Conservation (phyloP, 2,113 vertebrate genomes). For the Monopterus albus region DNA sequence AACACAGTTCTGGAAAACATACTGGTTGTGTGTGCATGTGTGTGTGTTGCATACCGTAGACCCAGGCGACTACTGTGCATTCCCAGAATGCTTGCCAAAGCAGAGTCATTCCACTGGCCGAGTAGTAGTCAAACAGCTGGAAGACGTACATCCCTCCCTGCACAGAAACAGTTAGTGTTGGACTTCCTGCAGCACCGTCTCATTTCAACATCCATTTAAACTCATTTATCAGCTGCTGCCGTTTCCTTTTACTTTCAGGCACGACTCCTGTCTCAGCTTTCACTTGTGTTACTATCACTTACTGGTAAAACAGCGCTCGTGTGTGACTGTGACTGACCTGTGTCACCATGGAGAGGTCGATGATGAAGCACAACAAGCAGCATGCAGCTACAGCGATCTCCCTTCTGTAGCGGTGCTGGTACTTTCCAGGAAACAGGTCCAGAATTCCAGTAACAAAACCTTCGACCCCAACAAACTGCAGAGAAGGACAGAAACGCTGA, state of each 20-base stretch:
- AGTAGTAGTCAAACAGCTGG: conserved; percentile 88
- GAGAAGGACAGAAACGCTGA: neutral
- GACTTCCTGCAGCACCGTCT: too few relatives aligned
- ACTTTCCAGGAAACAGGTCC: conserved; percentile 81
- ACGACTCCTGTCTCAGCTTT: too few relatives aligned
- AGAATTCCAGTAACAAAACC: conserved; percentile 86
- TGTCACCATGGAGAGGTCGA: conserved; percentile 88
- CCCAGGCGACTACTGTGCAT: conserved; percentile 86
- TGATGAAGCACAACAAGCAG: conserved; percentile 83
- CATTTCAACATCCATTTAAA: too few relatives aligned
- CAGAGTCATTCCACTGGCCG: conserved; percentile 88
- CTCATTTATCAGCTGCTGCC: too few relatives aligned
- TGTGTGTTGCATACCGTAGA: conserved; percentile 80
- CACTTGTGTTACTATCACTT: too few relatives aligned
- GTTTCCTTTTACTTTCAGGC: too few relatives aligned
- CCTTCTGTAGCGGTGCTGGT: conserved; percentile 77
- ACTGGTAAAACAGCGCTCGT: too few relatives aligned
- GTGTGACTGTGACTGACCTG: conserved; percentile 83
- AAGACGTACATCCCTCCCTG: conserved; percentile 89
- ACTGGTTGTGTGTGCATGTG: conserved; percentile 21
- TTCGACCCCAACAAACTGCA: conserved; percentile 87
- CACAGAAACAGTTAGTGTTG: neutral
- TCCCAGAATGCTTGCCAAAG: conserved; percentile 89
- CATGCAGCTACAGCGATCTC: conserved; percentile 83
- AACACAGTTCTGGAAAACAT: too few relatives aligned